Conservation (phyloP, 2,888 invertebrate species). For the Lochmaea capreae region DNA sequence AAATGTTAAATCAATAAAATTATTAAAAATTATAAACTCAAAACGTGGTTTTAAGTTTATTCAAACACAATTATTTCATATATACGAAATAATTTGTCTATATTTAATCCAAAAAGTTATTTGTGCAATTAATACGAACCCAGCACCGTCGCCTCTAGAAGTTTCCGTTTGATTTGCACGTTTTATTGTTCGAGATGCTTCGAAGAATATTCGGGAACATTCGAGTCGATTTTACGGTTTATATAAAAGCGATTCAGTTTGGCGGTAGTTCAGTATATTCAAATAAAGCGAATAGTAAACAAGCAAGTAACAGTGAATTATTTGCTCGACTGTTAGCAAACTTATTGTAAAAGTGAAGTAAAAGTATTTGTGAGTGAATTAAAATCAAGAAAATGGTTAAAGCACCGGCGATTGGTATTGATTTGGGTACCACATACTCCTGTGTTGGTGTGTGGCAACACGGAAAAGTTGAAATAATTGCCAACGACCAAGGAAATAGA, state of each 20-base stretch:
- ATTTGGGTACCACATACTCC: constrained; percentile 89
- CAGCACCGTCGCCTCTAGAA: neutral
- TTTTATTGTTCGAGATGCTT: neutral
- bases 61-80: neutral
- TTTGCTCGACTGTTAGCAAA: constrained; percentile 45
- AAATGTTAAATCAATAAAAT: too few relatives aligned
- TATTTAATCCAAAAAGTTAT: neutral
- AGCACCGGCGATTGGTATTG: constrained; percentile 78
- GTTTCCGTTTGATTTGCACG: too few relatives aligned
- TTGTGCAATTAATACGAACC: neutral
- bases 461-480: constrained; percentile 87
- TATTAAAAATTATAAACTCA: too few relatives aligned
- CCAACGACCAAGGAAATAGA: constrained; percentile 86
- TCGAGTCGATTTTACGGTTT: constrained; percentile 35
- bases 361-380: constrained; percentile 8
- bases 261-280: constrained; percentile 33
- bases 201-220: constrained; percentile 30
- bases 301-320: constrained; percentile 49
- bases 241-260: constrained; percentile 35
- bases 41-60: too few relatives aligned
- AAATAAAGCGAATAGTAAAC: constrained; percentile 29
- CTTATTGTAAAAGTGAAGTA: neutral
- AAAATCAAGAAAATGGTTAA: constrained; percentile 50
- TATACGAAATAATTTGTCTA: neutral
- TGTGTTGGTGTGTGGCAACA: constrained; percentile 86